Evolutionary conservation across 2,888 invertebrate genomes (phyloP).

Genomic region (Muscina levida): DNA sequence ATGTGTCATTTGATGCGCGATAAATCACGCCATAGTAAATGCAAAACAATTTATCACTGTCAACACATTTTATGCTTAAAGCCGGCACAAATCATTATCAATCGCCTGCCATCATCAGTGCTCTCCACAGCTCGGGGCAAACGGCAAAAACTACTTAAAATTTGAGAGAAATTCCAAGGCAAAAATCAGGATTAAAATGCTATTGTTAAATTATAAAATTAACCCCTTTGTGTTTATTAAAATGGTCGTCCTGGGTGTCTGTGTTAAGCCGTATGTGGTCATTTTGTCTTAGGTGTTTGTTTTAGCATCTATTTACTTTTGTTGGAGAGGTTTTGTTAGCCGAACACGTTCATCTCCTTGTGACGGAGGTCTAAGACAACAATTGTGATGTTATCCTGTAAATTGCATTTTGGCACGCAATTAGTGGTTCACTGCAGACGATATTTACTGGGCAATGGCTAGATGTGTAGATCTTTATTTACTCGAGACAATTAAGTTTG

Average conservation of each 20-base stretch:
- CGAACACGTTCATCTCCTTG: neutral
- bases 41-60: slow-evolving; percentile 78
- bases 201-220: slow-evolving; percentile 70
- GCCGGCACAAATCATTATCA: slow-evolving; percentile 18
- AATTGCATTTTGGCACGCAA: slow-evolving; percentile 79
- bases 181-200: slow-evolving; percentile 74
- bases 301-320: slow-evolving; percentile 61
- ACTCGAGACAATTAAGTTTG: slow-evolving; percentile 37
- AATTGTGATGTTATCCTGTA: slow-evolving; percentile 73
- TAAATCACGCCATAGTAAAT: slow-evolving; percentile 78
- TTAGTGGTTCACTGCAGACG: slow-evolving; percentile 75
- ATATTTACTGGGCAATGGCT: slow-evolving; percentile 39
- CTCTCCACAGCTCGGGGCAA: slow-evolving; percentile 1
- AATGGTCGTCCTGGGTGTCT: neutral
- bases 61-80: slow-evolving; percentile 70
- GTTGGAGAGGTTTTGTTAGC: neutral
- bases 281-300: slow-evolving; percentile 57
- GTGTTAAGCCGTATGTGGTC: slow-evolving; percentile 57
- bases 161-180: slow-evolving; percentile 36
- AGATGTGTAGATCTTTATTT: slow-evolving; percentile 53
- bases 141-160: slow-evolving; percentile 53
- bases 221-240: neutral
- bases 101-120: slow-evolving; percentile 52
- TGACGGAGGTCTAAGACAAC: slow-evolving; percentile 57
- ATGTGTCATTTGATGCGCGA: slow-evolving; percentile 74